Evolutionary conservation across 2,888 invertebrate species (phyloP).

Genomic region (Oasisia sp.): DNA sequence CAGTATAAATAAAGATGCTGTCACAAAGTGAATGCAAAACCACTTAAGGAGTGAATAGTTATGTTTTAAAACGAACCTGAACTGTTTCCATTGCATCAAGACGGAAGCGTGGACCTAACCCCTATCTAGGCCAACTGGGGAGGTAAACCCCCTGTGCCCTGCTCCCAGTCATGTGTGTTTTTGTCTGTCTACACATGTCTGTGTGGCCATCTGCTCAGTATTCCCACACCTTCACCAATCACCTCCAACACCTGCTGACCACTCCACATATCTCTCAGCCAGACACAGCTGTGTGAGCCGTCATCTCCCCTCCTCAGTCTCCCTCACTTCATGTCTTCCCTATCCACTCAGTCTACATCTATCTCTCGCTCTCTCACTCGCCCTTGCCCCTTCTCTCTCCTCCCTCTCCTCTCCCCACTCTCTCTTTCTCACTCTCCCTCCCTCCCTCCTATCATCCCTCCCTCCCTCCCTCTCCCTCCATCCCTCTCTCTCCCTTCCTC

Average conservation of each 20-base stretch:
- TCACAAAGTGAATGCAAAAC: background rate
- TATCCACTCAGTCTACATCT: too few species aligned
- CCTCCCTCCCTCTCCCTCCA: background rate
- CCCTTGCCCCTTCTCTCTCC: background rate
- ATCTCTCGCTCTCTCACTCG: background rate
- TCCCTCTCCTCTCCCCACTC: background rate
- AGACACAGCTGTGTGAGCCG: background rate
- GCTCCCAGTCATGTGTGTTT: background rate
- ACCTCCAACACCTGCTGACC: background rate
- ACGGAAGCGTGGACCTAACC: background rate
- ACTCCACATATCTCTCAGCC: too few species aligned
- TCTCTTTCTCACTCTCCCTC: background rate
- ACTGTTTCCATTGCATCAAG: background rate
- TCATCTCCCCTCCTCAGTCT: background rate
- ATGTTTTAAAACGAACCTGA: background rate
- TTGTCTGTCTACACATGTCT: background rate
- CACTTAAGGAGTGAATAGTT: background rate
- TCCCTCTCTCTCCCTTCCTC: background rate
- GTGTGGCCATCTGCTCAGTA: background rate
- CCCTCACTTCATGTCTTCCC: background rate
- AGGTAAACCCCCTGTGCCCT: background rate
- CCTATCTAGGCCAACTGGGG: background rate
- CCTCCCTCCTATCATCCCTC: background rate
- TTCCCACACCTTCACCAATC: background rate
- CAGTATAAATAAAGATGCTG: background rate